phyloP scores from a whole-genome alignment of 2,888 invertebrate genomes.

The Tupiocoris notatus region DNA sequence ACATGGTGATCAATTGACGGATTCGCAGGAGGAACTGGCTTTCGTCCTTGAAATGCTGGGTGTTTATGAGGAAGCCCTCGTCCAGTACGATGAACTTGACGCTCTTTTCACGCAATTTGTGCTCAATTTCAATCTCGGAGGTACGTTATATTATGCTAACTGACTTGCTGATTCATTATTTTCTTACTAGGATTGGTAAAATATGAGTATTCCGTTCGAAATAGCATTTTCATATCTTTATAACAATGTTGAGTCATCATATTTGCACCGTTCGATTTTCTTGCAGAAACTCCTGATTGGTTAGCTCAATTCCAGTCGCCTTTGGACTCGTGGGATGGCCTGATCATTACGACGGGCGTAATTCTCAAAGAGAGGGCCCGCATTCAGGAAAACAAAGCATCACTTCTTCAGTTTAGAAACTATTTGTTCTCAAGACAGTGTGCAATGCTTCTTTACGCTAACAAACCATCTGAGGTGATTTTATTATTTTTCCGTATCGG shows the following conservation, averaged over 20 bases:
- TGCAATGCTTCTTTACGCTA: slow-evolving; percentile 71
- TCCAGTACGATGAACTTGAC: slow-evolving; percentile 96
- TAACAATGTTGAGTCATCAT: too few species aligned
- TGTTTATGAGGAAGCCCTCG: slow-evolving; percentile 87
- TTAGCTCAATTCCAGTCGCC: slow-evolving; percentile 75
- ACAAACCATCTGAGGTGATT: slow-evolving; percentile 77
- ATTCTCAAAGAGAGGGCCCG: slow-evolving; percentile 59
- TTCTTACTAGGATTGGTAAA: background rate
- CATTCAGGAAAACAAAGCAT: slow-evolving; percentile 56
- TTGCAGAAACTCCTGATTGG: slow-evolving; percentile 78
- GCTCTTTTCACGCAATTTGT: slow-evolving; percentile 96
- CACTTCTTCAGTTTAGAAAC: slow-evolving; percentile 85
- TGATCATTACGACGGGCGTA: slow-evolving; percentile 65
- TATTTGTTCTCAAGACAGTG: slow-evolving; percentile 92
- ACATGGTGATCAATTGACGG: too few species aligned
- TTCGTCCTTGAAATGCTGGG: slow-evolving; percentile 93
- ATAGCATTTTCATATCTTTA: too few species aligned
- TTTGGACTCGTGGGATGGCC: slow-evolving; percentile 80
- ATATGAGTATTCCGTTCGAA: too few species aligned
- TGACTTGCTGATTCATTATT: background rate
- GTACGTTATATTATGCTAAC: slow-evolving; percentile 52
- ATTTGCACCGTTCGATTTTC: too few species aligned
- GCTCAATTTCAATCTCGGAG: slow-evolving; percentile 84
- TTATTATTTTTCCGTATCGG: too few species aligned
- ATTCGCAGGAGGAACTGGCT: slow-evolving; percentile 85